These are phyloP conservation scores for Zosterops pallidus DNA, from an alignment of 2,113 vertebrate species.

Conservation along the genomic window DNA sequence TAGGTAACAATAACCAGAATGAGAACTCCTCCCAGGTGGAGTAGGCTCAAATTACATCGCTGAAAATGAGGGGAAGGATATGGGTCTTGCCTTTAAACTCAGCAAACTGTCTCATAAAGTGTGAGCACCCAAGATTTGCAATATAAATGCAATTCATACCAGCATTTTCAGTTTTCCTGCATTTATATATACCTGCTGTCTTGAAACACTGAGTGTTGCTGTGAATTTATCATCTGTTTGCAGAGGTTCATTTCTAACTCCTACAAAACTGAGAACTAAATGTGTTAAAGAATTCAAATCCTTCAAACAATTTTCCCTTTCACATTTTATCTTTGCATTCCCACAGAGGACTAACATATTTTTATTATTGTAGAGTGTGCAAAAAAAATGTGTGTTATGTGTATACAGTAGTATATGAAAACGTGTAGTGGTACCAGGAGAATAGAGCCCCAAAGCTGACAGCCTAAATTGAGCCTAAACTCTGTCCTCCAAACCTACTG, in stretches of 20 bases:
- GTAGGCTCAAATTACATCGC: background rate
- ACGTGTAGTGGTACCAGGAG: background rate
- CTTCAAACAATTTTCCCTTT: background rate
- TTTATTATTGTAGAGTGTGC: background rate
- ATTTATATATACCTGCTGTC: background rate
- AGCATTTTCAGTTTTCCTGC: background rate
- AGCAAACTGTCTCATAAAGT: background rate
- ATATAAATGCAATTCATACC: background rate
- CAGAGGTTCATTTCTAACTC: background rate
- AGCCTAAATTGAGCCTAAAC: background rate
- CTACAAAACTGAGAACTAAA: background rate
- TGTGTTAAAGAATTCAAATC: background rate
- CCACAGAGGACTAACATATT: background rate
- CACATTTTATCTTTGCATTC: background rate
- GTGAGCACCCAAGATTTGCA: background rate
- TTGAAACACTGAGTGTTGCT: background rate
- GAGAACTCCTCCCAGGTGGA: background rate
- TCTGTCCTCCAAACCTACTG: background rate
- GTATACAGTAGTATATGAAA: background rate
- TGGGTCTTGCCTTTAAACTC: background rate
- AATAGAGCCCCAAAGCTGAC: background rate
- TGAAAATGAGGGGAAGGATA: background rate
- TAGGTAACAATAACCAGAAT: background rate
- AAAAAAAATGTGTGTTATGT: background rate
- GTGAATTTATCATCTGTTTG: background rate